Conservation (phyloP, 2,113 vertebrate genomes). For the Ictalurus furcatus region DNA sequence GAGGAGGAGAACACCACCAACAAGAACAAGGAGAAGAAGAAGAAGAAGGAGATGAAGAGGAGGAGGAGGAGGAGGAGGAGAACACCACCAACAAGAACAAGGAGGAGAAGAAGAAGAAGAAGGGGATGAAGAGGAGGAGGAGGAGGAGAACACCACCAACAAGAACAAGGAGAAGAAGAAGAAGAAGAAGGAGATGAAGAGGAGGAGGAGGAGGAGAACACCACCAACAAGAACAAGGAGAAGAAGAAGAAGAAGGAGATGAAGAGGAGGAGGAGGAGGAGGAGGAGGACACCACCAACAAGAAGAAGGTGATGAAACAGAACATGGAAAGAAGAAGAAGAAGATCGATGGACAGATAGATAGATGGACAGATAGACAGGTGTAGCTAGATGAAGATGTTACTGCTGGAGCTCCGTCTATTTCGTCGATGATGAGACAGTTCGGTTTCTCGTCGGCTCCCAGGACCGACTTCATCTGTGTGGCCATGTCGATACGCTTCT, state of each 20-base stretch:
- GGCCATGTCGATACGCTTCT: slow-evolving; percentile 85
- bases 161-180: background rate
- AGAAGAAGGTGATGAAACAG: no score
- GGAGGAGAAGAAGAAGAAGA: background rate
- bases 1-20: background rate
- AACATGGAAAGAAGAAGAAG: background rate
- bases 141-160: background rate
- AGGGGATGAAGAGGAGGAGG: background rate
- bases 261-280: background rate
- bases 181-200: background rate
- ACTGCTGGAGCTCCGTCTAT: slow-evolving; percentile 90
- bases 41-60: no score
- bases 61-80: background rate
- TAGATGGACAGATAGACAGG: background rate
- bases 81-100: background rate
- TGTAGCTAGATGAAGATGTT: slow-evolving; percentile 45
- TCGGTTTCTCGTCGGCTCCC: slow-evolving; percentile 85
- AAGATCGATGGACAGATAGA: background rate
- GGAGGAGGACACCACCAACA: background rate
- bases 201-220: background rate
- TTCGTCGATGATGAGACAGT: slow-evolving; percentile 95
- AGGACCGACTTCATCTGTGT: slow-evolving; percentile 96
- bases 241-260: no score
- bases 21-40: background rate
- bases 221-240: background rate